Conservation (phyloP, 2,797 vertebrate species). For the Nasua narica region DNA sequence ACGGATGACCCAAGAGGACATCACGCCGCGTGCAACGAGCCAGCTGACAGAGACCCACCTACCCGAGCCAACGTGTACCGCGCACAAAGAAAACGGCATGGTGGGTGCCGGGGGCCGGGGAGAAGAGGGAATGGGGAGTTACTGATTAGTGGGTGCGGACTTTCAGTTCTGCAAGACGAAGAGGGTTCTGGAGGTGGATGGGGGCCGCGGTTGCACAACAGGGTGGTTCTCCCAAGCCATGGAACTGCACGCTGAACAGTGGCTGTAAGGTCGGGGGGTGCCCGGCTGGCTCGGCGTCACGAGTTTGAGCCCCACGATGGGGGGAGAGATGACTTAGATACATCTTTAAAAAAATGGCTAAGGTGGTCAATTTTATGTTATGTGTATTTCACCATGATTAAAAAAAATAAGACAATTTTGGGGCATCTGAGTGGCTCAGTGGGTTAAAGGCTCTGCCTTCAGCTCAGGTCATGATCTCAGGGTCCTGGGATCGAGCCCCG, state of each 20-base stretch:
- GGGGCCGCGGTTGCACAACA: not conserved
- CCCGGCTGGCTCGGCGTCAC: fast-evolving
- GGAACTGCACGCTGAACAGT: fast-evolving
- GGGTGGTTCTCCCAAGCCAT: fast-evolving
- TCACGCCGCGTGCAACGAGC: fast-evolving
- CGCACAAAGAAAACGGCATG: not conserved
- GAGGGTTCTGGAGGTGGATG: not conserved
- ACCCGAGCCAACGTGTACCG: fast-evolving
- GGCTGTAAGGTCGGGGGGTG: not conserved
- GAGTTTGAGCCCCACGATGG: not conserved
- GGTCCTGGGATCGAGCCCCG: too few relatives aligned
- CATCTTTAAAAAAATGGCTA: not conserved
- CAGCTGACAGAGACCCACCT: not conserved
- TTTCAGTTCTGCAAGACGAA: not conserved
- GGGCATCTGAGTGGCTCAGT: too few relatives aligned
- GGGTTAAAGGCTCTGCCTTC: too few relatives aligned
- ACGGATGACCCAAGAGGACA: fast-evolving
- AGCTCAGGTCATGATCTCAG: too few relatives aligned
- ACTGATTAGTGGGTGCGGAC: not conserved
- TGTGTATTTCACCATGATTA: not conserved
- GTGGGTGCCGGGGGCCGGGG: not conserved
- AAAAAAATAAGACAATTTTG: not conserved
- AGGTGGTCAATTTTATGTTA: not conserved
- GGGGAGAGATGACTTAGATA: not conserved
- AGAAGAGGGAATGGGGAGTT: too few relatives aligned